A percentile compares a stretch with the other conserved stretches of the same genome.
Evolutionary conservation across 2,797 vertebrate species (phyloP).

Genomic region (Odontamblyopus rebecca): DNA sequence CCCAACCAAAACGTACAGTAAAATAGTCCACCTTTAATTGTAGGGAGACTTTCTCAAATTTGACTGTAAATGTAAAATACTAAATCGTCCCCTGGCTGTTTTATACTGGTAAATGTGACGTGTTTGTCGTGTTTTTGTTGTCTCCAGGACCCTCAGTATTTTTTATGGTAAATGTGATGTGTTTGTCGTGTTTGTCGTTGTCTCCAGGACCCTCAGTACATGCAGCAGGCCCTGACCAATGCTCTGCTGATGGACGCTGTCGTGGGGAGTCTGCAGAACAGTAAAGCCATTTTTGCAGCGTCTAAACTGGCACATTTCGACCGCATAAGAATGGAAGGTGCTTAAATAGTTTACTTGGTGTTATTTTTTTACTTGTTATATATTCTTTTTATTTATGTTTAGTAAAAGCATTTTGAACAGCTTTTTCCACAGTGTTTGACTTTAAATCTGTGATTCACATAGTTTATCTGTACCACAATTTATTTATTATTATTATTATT

Average conservation of each 20-base stretch:
- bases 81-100: background rate
- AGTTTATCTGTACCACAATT: background rate
- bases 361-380: too few species aligned
- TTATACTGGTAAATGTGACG: background rate
- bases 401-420: too few species aligned
- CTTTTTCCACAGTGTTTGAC: background rate
- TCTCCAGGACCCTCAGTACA: slow-evolving; percentile 91
- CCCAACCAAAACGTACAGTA: too few species aligned
- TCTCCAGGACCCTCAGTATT: too few species aligned
- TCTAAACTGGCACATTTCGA: slow-evolving; percentile 93
- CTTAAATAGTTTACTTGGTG: background rate
- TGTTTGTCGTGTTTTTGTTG: too few species aligned
- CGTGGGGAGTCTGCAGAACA: slow-evolving; percentile 88
- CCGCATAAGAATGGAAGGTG: slow-evolving; percentile 88
- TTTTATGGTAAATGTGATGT: background rate
- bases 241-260: slow-evolving; percentile 95
- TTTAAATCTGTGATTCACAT: background rate
- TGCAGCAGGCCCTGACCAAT: slow-evolving; percentile 94
- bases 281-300: slow-evolving; percentile 87
- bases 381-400: too few species aligned
- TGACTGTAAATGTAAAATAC: background rate
- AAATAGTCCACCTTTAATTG: too few species aligned
- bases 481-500: too few species aligned
- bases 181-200: background rate
- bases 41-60: too few species aligned